Base-by-base conservation (phyloP, 2,113 vertebrate species). In the Dasyprocta punctata region DNA sequence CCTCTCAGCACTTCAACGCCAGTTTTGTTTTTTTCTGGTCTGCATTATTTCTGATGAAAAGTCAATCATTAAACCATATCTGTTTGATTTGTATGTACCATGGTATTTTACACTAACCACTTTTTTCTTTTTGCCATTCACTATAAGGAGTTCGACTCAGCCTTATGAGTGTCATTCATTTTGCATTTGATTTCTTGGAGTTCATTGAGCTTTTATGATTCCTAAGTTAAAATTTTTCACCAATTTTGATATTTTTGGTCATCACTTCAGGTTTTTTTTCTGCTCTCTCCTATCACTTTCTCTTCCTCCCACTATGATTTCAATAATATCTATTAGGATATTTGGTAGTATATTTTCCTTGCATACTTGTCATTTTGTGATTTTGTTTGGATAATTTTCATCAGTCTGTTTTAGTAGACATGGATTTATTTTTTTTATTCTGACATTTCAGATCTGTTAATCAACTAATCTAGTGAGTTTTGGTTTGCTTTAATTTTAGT, bases 61-160 rank as follows among this genome's bases (percentile, higher is more conserved):
- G 7, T 30, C 10, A 56, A 0, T 38, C 30, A 36, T 84, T 69
- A 61, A 26, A 41, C 67, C 13, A 28, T 65, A 41, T 41, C 26
- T 77, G 63, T 36, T 52, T 67, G 58, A 26, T 49, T 90, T 77
- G 11, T 82, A 0, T 77, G 14, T 86, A n/a, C 14, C 47, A 14
- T 87, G 19, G 12, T 49, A 17, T 33, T 87, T 85, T 80, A 89
- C 22, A 33, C 10, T 85, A 90, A 26, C 33, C 49, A 4, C 36
- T 96, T 56, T 63, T n/a, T 44, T 88, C 44, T 84, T 24, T 90
- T 73, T 95, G 54, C 28, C 49, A 61, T 87, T 93, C 81, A 8
- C 65, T 49, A 67, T 67, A 44, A 61, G 54, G 33, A 81, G 33
- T 75, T 90, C 69, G 36, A 44, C 7, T 38, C 5, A 86, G 54